A percentile compares a stretch with the other conserved stretches of the same genome.
These are phyloP conservation scores for Phyto melanocephala DNA, from an alignment of 2,888 invertebrate species.

Conservation along the genomic window DNA sequence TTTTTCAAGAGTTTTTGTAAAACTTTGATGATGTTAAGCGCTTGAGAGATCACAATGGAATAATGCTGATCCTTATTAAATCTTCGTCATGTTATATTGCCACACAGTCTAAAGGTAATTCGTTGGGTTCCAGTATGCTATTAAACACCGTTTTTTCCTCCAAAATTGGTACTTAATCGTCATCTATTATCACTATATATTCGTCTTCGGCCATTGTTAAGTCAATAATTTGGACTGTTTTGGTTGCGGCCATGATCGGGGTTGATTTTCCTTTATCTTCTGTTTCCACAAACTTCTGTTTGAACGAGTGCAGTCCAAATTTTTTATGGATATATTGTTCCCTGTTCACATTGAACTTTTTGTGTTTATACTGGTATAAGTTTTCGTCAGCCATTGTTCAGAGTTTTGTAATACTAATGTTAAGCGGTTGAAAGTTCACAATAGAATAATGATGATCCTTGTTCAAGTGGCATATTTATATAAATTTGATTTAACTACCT, in stretches of 20 bases:
- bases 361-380: conserved; percentile 5
- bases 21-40: not conserved
- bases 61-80: not conserved
- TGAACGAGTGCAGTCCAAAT: conserved; percentile 63
- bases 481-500: too few species aligned
- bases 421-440: not conserved
- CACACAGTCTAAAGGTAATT: too few species aligned
- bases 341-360: conserved; percentile 19
- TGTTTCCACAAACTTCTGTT: conserved; percentile 10
- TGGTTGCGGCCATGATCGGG: not conserved
- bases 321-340: conserved; percentile 68
- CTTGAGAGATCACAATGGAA: not conserved
- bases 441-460: not conserved
- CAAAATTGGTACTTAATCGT: too few species aligned
- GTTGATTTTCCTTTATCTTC: not conserved
- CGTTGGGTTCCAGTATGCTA: too few species aligned
- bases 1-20: not conserved
- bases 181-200: too few species aligned
- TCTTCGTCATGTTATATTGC: too few species aligned
- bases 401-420: not conserved
- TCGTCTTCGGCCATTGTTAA: too few species aligned
- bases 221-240: too few species aligned
- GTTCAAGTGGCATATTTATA: not conserved
- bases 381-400: not conserved
- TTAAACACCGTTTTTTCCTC: too few species aligned